Evolutionary conservation across 2,113 vertebrate genomes (phyloP).

Genomic region (Sterrhoptilus dennistouni): DNA sequence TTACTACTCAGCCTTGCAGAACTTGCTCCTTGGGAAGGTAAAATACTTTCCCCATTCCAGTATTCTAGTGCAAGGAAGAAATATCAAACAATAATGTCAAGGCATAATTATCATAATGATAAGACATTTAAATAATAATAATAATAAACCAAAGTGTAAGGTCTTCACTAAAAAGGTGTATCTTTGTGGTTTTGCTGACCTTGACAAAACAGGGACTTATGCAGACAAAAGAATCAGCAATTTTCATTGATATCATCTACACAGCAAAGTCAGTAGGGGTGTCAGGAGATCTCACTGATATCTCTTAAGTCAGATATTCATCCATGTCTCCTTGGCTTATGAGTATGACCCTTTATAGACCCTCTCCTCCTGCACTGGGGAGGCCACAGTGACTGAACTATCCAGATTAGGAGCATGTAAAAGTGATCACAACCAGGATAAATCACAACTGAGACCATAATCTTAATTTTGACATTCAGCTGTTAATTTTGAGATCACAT

Average conservation of each 20-base stretch:
- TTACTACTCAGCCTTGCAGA: not conserved
- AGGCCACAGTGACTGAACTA: not conserved
- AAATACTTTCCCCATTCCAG: not conserved
- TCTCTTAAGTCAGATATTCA: not conserved
- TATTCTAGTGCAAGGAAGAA: not conserved
- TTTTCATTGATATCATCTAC: not conserved
- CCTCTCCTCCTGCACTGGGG: not conserved
- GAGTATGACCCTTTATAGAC: not conserved
- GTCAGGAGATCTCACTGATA: not conserved
- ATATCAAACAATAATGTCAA: not conserved
- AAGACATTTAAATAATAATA: not conserved
- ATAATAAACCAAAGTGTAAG: not conserved
- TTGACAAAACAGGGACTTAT: not conserved
- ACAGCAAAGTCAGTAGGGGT: not conserved
- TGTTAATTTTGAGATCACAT: not conserved
- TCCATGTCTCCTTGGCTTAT: not conserved
- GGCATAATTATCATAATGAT: not conserved
- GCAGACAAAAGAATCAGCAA: not conserved
- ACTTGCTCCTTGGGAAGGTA: not conserved
- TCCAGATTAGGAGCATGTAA: not conserved
- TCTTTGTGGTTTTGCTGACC: not conserved
- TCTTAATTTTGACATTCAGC: not conserved
- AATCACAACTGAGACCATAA: not conserved
- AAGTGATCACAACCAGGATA: not conserved
- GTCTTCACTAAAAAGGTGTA: not conserved